Base-by-base conservation (phyloP, 2,888 invertebrate genomes). In the Mythimna impura region DNA sequence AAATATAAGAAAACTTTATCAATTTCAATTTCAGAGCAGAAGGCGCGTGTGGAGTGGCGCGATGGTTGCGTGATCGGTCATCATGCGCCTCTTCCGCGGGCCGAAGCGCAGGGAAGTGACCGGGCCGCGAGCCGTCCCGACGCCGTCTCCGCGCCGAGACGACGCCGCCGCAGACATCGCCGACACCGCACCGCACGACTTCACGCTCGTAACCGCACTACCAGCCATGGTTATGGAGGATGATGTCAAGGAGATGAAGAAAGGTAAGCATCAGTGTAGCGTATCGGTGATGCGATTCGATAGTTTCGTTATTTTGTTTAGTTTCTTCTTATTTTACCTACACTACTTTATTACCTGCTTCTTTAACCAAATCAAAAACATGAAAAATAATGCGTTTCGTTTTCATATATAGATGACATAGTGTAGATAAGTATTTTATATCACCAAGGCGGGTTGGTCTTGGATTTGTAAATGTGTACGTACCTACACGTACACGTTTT, bases 201-300 rank as follows among this genome's bases (percentile, higher is more conserved):
- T 97, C 93, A 97, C 97, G 90, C 97, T 97, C 91, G 98, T 98
- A 89, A 98, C 97, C 86, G 98, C 98, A 83, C 96, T 98, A 85
- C 98, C 98, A 77, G 98, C 98, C 86, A 97, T 98, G 93, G 97
- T 98, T 91, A 97, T 98, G 92, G 98, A 98, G 91, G 97, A 98
- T 90, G 97, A 97, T 87, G 96, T 94, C 69, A 95, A 93, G 88
- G 96, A 97, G 91, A 97, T 97, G 94, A 97, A 97, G 80, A 96
- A 96, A 94, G 97, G 97, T 97, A 88, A 57, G 55, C 22, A 30
- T 72, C 30, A 43, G 9, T n/a, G n/a, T 78, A 54, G n/a, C 9
- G 10, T 30, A 54, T 3, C 25, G 9, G 7, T 52, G 34, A 22
- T 34, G 10, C 2, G 10, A 10, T n/a, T 25, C 1, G 17, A 25